phyloP scores from a whole-genome alignment of 2,888 invertebrate species.

The Hydriomena furcata region DNA sequence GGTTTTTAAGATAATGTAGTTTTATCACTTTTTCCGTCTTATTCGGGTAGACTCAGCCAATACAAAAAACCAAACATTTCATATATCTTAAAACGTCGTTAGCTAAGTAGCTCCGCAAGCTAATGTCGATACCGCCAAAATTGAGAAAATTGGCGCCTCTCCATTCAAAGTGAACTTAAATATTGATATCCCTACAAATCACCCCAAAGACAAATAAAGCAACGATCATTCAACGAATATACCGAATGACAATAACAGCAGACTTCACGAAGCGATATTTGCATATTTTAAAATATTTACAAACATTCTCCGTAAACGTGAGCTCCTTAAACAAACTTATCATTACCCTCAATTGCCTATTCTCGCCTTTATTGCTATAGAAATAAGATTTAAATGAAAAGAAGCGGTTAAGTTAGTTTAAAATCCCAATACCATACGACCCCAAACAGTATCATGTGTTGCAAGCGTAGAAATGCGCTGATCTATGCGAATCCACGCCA shows the following conservation, averaged over 20 bases:
- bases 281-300: conserved; percentile 60
- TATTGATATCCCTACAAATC: conserved; percentile 10
- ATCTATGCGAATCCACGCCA: conserved; percentile 39
- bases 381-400: conserved; percentile 29
- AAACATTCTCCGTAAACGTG: conserved; percentile 46
- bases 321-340: conserved; percentile 36
- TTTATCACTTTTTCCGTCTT: too few relatives aligned
- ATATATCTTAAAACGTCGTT: too few relatives aligned
- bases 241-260: conserved; percentile 50
- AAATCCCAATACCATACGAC: conserved; percentile 54
- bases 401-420: conserved; percentile 39
- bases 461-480: conserved; percentile 38
- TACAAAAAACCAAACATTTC: too few relatives aligned
- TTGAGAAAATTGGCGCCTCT: neutral
- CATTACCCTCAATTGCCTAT: conserved; percentile 16
- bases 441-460: conserved; percentile 52
- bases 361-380: conserved; percentile 23
- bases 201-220: conserved; percentile 23
- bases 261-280: conserved; percentile 51
- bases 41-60: too few relatives aligned
- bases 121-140: neutral
- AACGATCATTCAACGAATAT: conserved; percentile 48
- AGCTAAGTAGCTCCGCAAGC: too few relatives aligned
- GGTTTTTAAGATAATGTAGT: too few relatives aligned
- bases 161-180: neutral